Conservation (phyloP, 2,888 invertebrate species). For the Drosophila melanosoma region DNA sequence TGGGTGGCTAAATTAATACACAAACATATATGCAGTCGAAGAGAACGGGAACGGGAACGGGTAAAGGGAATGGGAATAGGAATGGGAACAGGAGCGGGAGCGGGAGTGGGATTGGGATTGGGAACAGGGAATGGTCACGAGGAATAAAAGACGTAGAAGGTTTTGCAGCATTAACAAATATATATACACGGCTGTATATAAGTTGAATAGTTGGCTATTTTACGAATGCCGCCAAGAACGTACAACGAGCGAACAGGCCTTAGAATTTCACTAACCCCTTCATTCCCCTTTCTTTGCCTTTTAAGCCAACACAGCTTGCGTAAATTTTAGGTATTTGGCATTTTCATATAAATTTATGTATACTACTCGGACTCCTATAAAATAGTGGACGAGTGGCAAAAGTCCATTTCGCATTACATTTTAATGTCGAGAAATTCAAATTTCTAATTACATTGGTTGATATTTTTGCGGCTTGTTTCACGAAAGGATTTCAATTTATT, state of each 20-base stretch:
- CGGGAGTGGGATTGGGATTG: conserved; percentile 12
- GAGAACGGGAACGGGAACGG: conserved; percentile 11
- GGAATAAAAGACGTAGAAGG: conserved; percentile 56
- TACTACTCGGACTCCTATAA: conserved; percentile 15
- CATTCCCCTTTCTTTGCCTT: conserved; percentile 9
- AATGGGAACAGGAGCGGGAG: not conserved
- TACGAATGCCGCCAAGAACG: conserved; percentile 71
- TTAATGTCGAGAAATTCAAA: conserved; percentile 34
- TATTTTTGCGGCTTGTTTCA: conserved; percentile 1
- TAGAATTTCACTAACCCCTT: conserved; percentile 44
- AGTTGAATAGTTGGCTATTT: conserved; percentile 75
- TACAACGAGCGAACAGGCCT: conserved; percentile 56
- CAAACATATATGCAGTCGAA: conserved; percentile 65
- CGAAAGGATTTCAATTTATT: conserved; percentile 5
- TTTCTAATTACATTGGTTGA: conserved; percentile 23
- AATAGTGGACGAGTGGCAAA: conserved; percentile 24
- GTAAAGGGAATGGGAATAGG: not conserved
- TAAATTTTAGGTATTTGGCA: conserved; percentile 42
- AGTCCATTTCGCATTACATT: conserved; percentile 53
- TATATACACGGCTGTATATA: conserved; percentile 46
- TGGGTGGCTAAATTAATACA: conserved; percentile 75
- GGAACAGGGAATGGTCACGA: conserved; percentile 19
- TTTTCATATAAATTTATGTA: conserved; percentile 53
- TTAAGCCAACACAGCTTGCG: conserved; percentile 22
- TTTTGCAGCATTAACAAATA: conserved; percentile 67